Conservation (phyloP, 2,888 invertebrate genomes). For the Polyploca ridens region DNA sequence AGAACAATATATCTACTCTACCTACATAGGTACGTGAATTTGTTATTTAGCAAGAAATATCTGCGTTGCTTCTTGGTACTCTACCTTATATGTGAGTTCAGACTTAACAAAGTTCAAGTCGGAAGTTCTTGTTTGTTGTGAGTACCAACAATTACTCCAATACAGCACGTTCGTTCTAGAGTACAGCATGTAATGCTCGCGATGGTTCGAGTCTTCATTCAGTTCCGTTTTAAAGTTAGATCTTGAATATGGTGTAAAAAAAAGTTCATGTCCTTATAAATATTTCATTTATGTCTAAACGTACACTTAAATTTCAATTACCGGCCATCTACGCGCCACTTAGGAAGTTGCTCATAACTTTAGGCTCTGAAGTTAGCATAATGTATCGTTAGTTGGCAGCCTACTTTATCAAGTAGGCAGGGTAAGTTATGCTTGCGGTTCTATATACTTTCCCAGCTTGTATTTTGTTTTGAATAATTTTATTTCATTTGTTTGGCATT, state of each 20-base stretch:
- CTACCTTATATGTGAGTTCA: slow-evolving; percentile 24
- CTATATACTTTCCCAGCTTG: neutral
- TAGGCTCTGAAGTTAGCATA: slow-evolving; percentile 18
- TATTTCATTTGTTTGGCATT: neutral
- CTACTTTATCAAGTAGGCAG: neutral
- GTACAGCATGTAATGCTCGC: too few relatives aligned
- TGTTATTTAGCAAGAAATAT: slow-evolving; percentile 51
- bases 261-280: neutral
- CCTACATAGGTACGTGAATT: slow-evolving; percentile 24
- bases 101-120: slow-evolving; percentile 28
- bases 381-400: neutral
- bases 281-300: neutral
- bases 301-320: slow-evolving; percentile 10
- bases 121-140: too few relatives aligned
- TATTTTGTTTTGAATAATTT: neutral
- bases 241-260: too few relatives aligned
- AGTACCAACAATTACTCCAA: slow-evolving; percentile 19
- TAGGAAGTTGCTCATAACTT: slow-evolving; percentile 34
- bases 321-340: slow-evolving; percentile 21
- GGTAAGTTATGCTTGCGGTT: neutral
- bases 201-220: neutral
- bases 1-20: slow-evolving; percentile 26
- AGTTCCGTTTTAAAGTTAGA: neutral
- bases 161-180: slow-evolving; percentile 15
- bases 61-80: slow-evolving; percentile 19